Percentiles rank a stretch among this genome's conserved stretches.
phyloP scores from a whole-genome alignment of 2,113 vertebrate genomes.

The Alaudala cheleensis region DNA sequence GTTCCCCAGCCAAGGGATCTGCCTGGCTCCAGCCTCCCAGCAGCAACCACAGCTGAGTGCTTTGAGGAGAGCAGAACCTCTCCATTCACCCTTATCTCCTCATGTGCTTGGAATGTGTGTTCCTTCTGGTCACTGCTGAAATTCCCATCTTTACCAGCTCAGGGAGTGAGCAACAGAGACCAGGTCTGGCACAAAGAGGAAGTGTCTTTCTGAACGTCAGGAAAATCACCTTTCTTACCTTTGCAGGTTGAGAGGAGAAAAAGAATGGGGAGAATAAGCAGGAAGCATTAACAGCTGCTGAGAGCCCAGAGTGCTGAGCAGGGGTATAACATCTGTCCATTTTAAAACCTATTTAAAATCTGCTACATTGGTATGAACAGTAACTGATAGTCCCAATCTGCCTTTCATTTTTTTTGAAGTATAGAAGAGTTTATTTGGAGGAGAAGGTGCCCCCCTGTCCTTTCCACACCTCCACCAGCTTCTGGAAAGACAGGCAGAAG shows the following conservation, averaged over 20 bases:
- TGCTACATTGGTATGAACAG: not conserved
- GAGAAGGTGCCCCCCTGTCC: not conserved
- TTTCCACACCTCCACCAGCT: not conserved
- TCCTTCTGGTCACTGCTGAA: not conserved
- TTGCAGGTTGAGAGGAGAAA: not conserved
- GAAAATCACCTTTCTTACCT: not conserved
- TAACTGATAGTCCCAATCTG: not conserved
- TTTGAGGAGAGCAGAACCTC: not conserved
- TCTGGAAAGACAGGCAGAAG: not conserved
- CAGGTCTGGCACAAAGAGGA: not conserved
- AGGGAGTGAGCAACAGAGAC: not conserved
- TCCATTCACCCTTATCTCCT: not conserved
- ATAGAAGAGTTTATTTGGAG: not conserved
- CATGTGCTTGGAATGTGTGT: rapidly evolving
- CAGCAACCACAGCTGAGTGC: not conserved
- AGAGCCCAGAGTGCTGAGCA: not conserved
- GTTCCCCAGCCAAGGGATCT: not conserved
- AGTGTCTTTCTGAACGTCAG: not conserved
- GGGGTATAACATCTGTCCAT: not conserved
- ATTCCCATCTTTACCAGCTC: not conserved
- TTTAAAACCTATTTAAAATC: not conserved
- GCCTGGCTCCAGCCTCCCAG: not conserved
- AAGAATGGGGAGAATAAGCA: not conserved
- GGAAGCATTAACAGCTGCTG: not conserved
- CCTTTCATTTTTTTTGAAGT: not conserved